Evolutionary conservation across 2,797 vertebrate genomes (phyloP).

Genomic region (Myotis pilosus): DNA sequence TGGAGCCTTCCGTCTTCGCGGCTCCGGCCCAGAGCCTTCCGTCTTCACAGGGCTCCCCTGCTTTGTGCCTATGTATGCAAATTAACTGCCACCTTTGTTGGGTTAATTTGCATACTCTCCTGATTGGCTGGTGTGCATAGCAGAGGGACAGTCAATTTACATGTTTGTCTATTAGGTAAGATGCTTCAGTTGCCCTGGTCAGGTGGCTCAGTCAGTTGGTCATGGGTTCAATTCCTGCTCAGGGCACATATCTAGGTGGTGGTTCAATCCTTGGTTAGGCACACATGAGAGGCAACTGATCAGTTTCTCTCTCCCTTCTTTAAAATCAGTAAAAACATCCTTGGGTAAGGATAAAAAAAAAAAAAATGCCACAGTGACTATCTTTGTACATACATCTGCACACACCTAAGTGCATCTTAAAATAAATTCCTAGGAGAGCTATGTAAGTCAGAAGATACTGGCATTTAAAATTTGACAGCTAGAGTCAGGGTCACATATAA

Average conservation of each 20-base stretch:
- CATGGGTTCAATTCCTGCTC: neutral
- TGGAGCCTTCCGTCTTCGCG: no score
- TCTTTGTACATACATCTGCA: neutral
- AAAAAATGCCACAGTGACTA: neutral
- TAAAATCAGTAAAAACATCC: neutral
- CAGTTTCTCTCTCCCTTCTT: neutral
- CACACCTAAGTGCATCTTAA: neutral
- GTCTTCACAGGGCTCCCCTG: fast-evolving
- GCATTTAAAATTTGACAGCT: neutral
- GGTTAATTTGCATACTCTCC: no score
- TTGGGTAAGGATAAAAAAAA: neutral
- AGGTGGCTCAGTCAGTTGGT: neutral
- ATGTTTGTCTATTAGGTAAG: no score
- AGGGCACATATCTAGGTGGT: no score
- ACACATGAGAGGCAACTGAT: neutral
- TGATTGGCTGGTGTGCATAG: no score
- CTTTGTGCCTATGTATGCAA: no score
- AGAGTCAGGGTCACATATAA: neutral
- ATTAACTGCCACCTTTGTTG: no score
- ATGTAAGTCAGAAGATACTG: neutral
- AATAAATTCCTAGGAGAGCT: neutral
- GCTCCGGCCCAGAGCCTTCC: no score
- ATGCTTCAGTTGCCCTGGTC: neutral
- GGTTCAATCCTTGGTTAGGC: neutral
- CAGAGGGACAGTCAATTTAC: no score